Evolutionary conservation across 2,888 invertebrate species (phyloP), one percentile per base, ranked within the genome.

Genomic region (Mimumesa dahlbomi): DNA sequence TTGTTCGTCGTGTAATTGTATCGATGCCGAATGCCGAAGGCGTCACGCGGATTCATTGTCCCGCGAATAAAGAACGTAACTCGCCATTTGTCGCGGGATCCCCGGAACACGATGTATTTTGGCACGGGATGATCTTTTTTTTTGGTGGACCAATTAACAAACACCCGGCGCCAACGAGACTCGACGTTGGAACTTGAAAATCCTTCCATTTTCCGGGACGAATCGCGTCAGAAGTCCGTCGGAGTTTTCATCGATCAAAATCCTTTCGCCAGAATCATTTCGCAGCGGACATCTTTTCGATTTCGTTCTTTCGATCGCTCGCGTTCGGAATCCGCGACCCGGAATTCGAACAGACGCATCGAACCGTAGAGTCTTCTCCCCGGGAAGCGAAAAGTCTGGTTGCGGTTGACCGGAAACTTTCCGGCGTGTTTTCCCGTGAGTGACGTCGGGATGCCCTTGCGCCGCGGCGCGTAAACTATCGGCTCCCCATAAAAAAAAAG

Each of bases 391-490:
- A 59, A 56, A 46, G 46, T 65, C 61, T 50, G 52, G 54, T 64
- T 36, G 31, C 66, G 40, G 59, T 63, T 34, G 57, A 64, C 71
- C 58, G 50, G 16, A 58, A 68, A 68, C 22, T 71, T 68, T 48
- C 46, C 11, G n/a, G 31, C n/a, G 19, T 5, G 46, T 9, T 40
- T 21, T 21, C 14, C 34, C 18, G 40, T 25, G 43, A 34, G 53
- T 43, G 53, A 14, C 38, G 18, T 50, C 21, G 38, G 13, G 22
- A 9, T 3, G 3, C n/a, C n/a, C 46, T 7, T 1, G 13, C 29
- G 21, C 31, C 56, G 54, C 64, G 62, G 49, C 67, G 64, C 77
- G 72, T 72, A 76, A 79, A 75, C 78, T 74, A 73, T 75, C 75
- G 71, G 70, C 69, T 61, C 43, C 69, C 61, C 43, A 22, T 42